These are phyloP conservation scores for Holothuria glaberrima DNA, from an alignment of 35 echinoderm and acorn worm genomes.

Conservation along the genomic window DNA sequence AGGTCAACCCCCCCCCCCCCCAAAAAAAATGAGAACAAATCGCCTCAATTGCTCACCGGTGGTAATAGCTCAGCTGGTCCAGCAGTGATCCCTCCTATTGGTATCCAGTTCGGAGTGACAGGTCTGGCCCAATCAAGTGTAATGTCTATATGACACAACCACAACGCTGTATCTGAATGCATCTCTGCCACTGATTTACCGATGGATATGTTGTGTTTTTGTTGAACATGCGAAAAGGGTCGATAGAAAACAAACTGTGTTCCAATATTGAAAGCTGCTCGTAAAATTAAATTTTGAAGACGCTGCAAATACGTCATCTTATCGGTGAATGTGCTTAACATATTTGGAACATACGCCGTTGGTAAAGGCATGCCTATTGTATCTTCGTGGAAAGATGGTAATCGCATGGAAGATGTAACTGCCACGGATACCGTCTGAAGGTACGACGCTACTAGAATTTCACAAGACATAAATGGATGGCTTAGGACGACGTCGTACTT, in stretches of 20 bases:
- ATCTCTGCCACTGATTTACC: constrained; percentile 22
- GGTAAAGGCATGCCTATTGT: constrained; percentile 59
- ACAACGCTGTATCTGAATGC: constrained; percentile 30
- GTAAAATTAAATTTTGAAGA: constrained; percentile 42
- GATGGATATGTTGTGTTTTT: constrained; percentile 30
- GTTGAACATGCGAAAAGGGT: constrained; percentile 4
- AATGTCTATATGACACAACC: constrained; percentile 65
- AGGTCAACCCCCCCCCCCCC: background rate
- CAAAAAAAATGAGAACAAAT: too few species aligned
- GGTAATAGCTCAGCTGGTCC: constrained; percentile 39
- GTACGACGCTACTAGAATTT: constrained; percentile 51
- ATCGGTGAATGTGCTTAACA: constrained; percentile 46
- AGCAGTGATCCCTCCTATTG: constrained; percentile 63
- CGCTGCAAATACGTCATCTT: constrained; percentile 76
- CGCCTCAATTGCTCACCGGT: constrained; percentile 64
- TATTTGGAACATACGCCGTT: constrained; percentile 65
- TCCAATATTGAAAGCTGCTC: background rate
- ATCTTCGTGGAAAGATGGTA: constrained; percentile 56
- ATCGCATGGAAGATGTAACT: constrained; percentile 32
- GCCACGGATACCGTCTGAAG: constrained; percentile 48
- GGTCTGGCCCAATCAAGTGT: constrained; percentile 73
- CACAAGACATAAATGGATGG: constrained; percentile 50
- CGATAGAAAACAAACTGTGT: constrained; percentile 15
- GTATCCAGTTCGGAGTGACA: constrained; percentile 60
- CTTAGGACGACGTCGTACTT: constrained; percentile 60